Evolutionary conservation across 2,888 invertebrate species (phyloP).

Genomic region (Tolmerus cingulatus): DNA sequence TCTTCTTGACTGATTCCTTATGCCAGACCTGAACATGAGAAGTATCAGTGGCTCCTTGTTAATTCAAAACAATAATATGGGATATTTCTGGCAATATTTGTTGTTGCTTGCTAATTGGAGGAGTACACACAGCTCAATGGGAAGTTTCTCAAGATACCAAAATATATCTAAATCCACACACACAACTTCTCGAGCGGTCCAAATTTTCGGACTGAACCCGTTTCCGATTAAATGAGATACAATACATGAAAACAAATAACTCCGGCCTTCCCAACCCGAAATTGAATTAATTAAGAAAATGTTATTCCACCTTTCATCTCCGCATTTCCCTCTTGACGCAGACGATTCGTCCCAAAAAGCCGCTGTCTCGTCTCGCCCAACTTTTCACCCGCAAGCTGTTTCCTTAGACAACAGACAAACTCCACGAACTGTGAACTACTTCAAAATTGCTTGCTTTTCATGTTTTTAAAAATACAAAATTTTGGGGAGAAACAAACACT

Average conservation of each 20-base stretch:
- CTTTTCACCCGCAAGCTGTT: background rate
- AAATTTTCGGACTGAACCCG: background rate
- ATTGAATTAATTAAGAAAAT: conserved; percentile 13
- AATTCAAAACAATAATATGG: background rate
- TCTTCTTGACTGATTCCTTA: background rate
- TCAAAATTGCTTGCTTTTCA: background rate
- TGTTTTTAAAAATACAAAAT: background rate
- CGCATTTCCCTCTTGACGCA: background rate
- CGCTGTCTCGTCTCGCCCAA: background rate
- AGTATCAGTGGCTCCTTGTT: background rate
- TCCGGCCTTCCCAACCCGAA: background rate
- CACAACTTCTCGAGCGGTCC: background rate
- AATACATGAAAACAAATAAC: background rate
- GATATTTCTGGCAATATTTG: background rate
- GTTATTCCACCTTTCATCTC: background rate
- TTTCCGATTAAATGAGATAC: background rate
- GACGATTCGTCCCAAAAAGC: background rate
- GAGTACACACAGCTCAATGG: background rate
- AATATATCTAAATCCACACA: background rate
- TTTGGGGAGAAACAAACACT: background rate
- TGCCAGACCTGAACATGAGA: background rate
- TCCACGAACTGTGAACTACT: background rate
- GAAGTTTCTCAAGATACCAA: background rate
- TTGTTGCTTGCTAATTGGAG: background rate
- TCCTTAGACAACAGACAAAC: conserved; percentile 1